phyloP scores from a whole-genome alignment of 2,888 invertebrate species.

The Margaritifera margaritifera region DNA sequence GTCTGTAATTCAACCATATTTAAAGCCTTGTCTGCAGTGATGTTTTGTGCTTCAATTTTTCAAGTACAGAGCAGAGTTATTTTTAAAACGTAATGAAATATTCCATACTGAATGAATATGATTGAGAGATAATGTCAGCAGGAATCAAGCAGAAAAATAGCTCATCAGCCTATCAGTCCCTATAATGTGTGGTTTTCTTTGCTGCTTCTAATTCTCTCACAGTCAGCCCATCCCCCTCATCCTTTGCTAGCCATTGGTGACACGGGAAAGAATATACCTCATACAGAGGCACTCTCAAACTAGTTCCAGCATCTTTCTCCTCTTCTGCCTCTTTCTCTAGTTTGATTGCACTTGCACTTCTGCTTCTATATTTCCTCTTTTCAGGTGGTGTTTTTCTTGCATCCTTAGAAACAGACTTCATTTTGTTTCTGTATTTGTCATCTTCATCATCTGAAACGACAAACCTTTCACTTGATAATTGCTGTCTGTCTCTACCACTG shows the following conservation, averaged over 20 bases:
- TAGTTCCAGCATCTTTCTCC: slow-evolving; percentile 32
- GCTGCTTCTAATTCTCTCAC: slow-evolving; percentile 47
- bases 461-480: background rate
- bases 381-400: background rate
- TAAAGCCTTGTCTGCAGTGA: too few relatives aligned
- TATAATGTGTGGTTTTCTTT: slow-evolving; percentile 39
- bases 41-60: too few relatives aligned
- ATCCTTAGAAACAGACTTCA: too few relatives aligned
- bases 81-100: too few relatives aligned
- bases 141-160: too few relatives aligned
- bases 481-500: slow-evolving; percentile 1
- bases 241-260: slow-evolving; percentile 62
- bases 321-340: slow-evolving; percentile 12
- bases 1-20: too few relatives aligned
- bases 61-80: too few relatives aligned
- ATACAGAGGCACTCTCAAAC: slow-evolving; percentile 50
- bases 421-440: background rate
- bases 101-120: too few relatives aligned
- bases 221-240: slow-evolving; percentile 63
- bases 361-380: slow-evolving; percentile 14
- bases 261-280: slow-evolving; percentile 64
- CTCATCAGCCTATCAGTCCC: too few relatives aligned
- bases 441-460: slow-evolving; percentile 22
- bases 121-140: too few relatives aligned
- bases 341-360: too few relatives aligned